Evolutionary conservation across 1,140 invertebrate genomes (phyloP).

Genomic region (Triops longicaudatus): DNA sequence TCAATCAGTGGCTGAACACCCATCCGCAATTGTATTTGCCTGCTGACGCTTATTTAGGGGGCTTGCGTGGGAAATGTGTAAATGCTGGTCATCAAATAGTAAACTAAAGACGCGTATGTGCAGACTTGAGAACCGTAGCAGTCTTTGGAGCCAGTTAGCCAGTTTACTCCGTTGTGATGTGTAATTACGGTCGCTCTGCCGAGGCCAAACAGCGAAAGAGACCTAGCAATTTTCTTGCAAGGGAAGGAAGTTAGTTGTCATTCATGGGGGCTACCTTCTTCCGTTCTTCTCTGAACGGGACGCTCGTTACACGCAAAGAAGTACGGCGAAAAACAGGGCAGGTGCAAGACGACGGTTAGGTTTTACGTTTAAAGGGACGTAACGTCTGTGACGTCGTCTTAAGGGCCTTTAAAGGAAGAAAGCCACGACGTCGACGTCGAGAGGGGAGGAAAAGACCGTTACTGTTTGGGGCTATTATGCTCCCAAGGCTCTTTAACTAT

Average conservation of each 20-base stretch:
- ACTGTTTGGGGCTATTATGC: not conserved
- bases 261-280: not conserved
- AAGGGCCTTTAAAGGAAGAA: not conserved
- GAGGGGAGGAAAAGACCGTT: not conserved
- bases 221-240: not conserved
- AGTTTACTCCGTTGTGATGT: not conserved
- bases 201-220: not conserved
- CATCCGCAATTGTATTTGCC: not conserved
- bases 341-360: constrained; percentile 13
- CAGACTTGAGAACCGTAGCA: not conserved
- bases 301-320: not conserved
- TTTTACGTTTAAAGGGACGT: not conserved
- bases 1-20: not conserved
- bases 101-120: not conserved
- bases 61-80: not conserved
- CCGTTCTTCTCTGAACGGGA: not conserved
- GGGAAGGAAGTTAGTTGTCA: constrained; percentile 7
- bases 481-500: not conserved
- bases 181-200: not conserved
- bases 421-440: not conserved
- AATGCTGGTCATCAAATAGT: not conserved
- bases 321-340: not conserved
- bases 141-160: not conserved
- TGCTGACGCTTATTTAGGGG: not conserved
- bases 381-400: not conserved